Evolutionary conservation across 2,797 vertebrate genomes (phyloP).

Genomic region (Phrynocephalus forsythii): DNA sequence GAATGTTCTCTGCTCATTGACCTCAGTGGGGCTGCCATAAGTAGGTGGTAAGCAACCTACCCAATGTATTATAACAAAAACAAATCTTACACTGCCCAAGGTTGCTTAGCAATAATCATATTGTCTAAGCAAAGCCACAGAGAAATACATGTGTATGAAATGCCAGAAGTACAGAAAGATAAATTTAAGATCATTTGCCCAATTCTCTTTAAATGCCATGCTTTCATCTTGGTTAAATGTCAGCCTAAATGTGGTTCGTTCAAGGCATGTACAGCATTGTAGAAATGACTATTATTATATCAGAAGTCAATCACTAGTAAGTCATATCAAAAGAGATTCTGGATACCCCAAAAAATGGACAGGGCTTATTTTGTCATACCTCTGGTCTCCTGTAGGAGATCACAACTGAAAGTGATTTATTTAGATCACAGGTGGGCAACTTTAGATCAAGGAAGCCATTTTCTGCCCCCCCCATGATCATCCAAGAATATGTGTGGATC

Average conservation of each 20-base stretch:
- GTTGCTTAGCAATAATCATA: slow-evolving; percentile 52
- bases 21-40: background rate
- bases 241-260: slow-evolving; percentile 57
- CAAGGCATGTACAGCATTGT: slow-evolving; percentile 41
- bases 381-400: slow-evolving; percentile 49
- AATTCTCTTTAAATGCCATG: slow-evolving; percentile 48
- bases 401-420: slow-evolving; percentile 55
- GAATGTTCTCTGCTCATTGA: slow-evolving; percentile 20
- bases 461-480: no score
- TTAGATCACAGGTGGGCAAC: background rate
- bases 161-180: slow-evolving; percentile 26
- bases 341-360: slow-evolving; percentile 54
- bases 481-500: no score
- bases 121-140: slow-evolving; percentile 28
- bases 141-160: background rate
- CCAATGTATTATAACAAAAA: slow-evolving; percentile 46
- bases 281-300: slow-evolving; percentile 61
- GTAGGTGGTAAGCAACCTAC: slow-evolving; percentile 33
- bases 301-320: slow-evolving; percentile 60
- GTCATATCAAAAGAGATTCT: slow-evolving; percentile 48
- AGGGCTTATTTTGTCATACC: slow-evolving; percentile 56
- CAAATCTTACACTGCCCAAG: slow-evolving; percentile 52
- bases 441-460: no score
- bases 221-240: slow-evolving; percentile 58
- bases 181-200: slow-evolving; percentile 25